These are phyloP conservation scores for Rapana venosa DNA, from an alignment of 2,888 invertebrate species.

Conservation along the genomic window DNA sequence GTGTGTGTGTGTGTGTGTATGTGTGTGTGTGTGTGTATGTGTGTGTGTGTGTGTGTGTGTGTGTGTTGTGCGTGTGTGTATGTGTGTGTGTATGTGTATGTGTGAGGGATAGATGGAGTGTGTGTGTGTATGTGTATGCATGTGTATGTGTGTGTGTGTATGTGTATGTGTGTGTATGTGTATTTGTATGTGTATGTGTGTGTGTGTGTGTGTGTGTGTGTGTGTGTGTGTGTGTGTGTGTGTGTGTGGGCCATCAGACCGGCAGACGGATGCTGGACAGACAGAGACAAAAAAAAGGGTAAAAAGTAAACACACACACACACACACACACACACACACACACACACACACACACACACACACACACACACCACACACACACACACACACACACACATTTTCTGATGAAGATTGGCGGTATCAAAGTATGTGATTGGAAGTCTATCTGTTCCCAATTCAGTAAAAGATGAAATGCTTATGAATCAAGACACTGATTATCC, in stretches of 20 bases:
- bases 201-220: not conserved
- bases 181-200: not conserved
- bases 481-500: no score
- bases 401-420: no score
- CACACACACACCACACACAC: not conserved
- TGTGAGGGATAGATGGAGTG: not conserved
- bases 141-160: not conserved
- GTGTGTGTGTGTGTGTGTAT: conserved; percentile 40
- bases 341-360: conserved; percentile 12
- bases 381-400: no score
- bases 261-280: not conserved
- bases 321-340: not conserved
- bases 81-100: not conserved
- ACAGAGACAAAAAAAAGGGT: not conserved
- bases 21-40: conserved; percentile 27
- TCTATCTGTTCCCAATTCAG: no score
- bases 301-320: not conserved
- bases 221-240: conserved; percentile 38
- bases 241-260: conserved; percentile 19
- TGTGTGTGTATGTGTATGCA: not conserved
- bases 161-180: not conserved
- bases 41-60: conserved; percentile 25
- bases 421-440: no score
- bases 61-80: not conserved
- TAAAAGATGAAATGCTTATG: no score